Evolutionary conservation across 2,888 invertebrate species (phyloP), one percentile per base, ranked within the genome.

Genomic region (Epicampocera succincta): DNA sequence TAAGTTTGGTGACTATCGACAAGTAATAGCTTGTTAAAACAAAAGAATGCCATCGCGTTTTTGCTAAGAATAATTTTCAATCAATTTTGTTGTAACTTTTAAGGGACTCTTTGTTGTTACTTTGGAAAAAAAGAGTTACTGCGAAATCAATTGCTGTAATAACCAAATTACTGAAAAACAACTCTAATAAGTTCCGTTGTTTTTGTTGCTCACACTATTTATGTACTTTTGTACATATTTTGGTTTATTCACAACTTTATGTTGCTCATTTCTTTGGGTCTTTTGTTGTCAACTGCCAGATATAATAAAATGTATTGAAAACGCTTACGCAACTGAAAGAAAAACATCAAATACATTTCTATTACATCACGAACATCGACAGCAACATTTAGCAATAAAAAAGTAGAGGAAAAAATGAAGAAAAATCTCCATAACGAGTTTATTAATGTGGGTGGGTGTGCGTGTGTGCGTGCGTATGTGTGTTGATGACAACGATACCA

Each of bases 241-340:
- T 66, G 25, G 60, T 63, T 50, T 58, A 40, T 40, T 25, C 80
- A 58, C 25, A 73, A 46, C 52, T 68, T 54, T 52, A 66, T 79
- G 44, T 61, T 73, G 66, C 76, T 73, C 66, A 74, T 71, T 84
- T 80, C 71, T 75, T 72, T 63, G 63, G 65, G 76, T 76, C 81
- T 83, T 71, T 83, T 85, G 85, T 84, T 84, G 85, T 84, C 85
- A 84, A 79, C 83, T 83, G 83, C 83, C 84, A 85, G 83, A 85
- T 85, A 74, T 60, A 78, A 77, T 74, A 78, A 74, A 86, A 84
- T 85, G 80, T 85, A 85, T 85, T 84, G 69, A 74, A 78, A 78
- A 82, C 78, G 86, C 84, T 85, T 85, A 85, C 85, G 84, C 85
- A 85, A 85, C 84, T 80, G 80, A 85, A 85, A 56, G 60, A 50